Base-by-base conservation (phyloP, 2,113 vertebrate species). In the Pseudorasbora parva region DNA sequence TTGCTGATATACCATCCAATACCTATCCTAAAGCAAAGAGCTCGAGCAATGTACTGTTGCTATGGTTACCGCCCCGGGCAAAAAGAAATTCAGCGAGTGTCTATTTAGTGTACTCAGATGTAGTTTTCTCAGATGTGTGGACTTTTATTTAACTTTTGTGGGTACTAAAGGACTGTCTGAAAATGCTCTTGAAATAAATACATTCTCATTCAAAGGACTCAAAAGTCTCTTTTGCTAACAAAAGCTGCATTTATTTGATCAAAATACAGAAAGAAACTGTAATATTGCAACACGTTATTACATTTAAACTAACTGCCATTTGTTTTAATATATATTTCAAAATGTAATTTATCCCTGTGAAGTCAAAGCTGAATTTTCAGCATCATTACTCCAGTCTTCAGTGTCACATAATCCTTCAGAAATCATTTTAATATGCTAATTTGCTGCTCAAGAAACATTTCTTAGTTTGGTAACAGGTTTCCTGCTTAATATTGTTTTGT, bases 61-160 rank as follows among this genome's bases (percentile, higher is more conserved):
- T 77, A 56, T 77, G 74, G 74, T 59, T 57, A 57, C 51, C 2
- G 10, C 74, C 49, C 56, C 30, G 57, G 51, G 11, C 7, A n/a
- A 59, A 75, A 43, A 72, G 6, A 23, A 45, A 3, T 69, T 69
- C 33, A 37, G 8, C 1, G 8, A 69, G 33, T 25, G 21, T 47
- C 69, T 25, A 23, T 72, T 25, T 72, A 72, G 69, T 72, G 69
- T 41, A 47, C 41, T 71, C 37, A 45, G 68, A 45, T 21, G 30
- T 41, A 69, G 33, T 69, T 1, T 19, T 41, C 30, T 43, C 2
- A 45, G 37, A 71, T 23, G 37, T 47, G 6, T 72, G 37, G 41
- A 71, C 68, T 71, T 71, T 71, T 45, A 71, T 37, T 30, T 71
- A 23, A 71, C 68, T 45, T 45, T 71, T 23, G 37, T 14, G 17